phyloP scores from a whole-genome alignment of 1,140 invertebrate species.

The Solenopsis invicta region DNA sequence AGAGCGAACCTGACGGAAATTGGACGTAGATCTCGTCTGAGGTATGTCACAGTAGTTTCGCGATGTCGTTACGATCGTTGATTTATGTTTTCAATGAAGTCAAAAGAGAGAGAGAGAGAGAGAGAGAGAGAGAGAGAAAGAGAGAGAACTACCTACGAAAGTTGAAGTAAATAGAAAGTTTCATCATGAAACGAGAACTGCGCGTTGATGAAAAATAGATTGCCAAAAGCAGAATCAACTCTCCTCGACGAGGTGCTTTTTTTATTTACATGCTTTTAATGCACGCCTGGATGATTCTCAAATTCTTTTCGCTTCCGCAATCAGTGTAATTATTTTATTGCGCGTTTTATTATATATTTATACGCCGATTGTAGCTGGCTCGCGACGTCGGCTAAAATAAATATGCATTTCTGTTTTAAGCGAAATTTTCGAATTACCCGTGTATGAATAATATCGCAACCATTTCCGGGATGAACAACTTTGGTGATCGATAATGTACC shows the following conservation, averaged over 20 bases:
- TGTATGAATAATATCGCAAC: not conserved
- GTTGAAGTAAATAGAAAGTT: conserved; percentile 38
- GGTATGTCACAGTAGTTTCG: not conserved
- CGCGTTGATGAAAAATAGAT: conserved; percentile 39
- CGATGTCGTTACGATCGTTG: conserved; percentile 20
- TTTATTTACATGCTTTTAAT: conserved; percentile 27
- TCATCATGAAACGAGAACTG: conserved; percentile 27
- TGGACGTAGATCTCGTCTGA: not conserved
- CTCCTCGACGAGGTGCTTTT: not conserved
- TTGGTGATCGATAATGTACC: not conserved
- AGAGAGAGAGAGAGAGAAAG: not conserved
- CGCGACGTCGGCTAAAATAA: conserved; percentile 3
- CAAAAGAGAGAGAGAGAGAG: not conserved
- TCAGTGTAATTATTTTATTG: conserved; percentile 23
- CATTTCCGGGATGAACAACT: not conserved
- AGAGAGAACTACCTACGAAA: not conserved
- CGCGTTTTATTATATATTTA: conserved; percentile 27
- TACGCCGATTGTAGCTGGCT: not conserved
- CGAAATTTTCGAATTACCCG: not conserved
- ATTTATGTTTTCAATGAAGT: conserved; percentile 47
- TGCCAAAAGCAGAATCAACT: not conserved
- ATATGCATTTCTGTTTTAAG: conserved; percentile 16
- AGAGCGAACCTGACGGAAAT: conserved; percentile 16
- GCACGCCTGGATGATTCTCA: not conserved
- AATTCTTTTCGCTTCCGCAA: not conserved